Conservation (phyloP, 2,797 vertebrate species). For the Botia almorhae region DNA sequence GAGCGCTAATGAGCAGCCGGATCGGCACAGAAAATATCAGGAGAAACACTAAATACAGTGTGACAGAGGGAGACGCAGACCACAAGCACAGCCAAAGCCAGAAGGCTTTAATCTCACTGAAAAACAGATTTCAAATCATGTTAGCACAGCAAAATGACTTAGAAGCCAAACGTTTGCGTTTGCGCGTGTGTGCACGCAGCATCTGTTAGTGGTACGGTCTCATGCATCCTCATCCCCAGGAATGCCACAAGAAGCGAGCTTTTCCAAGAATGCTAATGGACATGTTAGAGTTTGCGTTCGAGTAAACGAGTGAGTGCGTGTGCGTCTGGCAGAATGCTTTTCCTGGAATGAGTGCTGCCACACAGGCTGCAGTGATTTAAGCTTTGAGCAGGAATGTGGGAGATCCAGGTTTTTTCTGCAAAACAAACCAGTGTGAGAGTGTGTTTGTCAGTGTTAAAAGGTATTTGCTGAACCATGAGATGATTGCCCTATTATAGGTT, state of each 20-base stretch:
- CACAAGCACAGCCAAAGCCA: not conserved
- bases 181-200: not conserved
- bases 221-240: conserved; percentile 2
- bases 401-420: conserved; percentile 80
- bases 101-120: conserved; percentile 8
- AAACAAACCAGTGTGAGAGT: conserved; percentile 72
- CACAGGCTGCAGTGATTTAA: conserved; percentile 85
- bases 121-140: conserved; percentile 9
- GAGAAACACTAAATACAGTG: conserved; percentile 4
- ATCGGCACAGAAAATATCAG: conserved; percentile 3
- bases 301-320: conserved; percentile 47
- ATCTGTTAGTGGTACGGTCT: not conserved
- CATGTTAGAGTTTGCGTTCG: conserved; percentile 45
- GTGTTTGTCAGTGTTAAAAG: conserved; percentile 43
- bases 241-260: conserved; percentile 50
- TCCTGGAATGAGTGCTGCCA: conserved; percentile 78
- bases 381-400: conserved; percentile 82
- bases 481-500: conserved; percentile 32
- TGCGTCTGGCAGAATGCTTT: conserved; percentile 69
- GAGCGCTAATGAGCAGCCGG: conserved; percentile 21
- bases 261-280: conserved; percentile 68
- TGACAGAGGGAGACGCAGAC: not conserved
- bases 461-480: conserved; percentile 52
- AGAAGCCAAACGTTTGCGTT: not conserved
- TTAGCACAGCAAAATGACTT: not conserved